phyloP scores from a whole-genome alignment of 2,888 invertebrate genomes.

The Dugesia japonica region DNA sequence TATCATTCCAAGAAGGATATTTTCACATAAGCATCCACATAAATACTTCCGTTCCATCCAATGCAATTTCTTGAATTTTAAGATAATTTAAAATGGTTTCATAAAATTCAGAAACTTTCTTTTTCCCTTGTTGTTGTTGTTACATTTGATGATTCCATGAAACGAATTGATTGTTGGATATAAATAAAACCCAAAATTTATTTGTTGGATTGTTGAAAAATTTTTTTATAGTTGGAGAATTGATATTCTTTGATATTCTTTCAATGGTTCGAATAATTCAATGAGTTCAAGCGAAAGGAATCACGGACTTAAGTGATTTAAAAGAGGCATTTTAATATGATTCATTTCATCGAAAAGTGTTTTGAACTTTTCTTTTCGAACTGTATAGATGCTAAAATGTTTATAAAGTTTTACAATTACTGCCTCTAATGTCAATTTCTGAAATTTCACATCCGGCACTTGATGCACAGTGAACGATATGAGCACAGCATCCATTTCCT shows the following conservation, averaged over 20 bases:
- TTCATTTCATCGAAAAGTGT: background rate
- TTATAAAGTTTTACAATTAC: background rate
- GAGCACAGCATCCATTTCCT: background rate
- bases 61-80: too few relatives aligned
- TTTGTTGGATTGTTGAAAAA: background rate
- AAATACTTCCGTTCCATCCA: too few relatives aligned
- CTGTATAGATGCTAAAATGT: background rate
- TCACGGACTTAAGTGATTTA: background rate
- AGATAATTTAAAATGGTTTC: too few relatives aligned
- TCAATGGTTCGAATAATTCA: background rate
- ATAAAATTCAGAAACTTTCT: too few relatives aligned
- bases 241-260: background rate
- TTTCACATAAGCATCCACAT: too few relatives aligned
- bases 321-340: background rate
- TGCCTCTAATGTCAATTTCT: background rate
- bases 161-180: too few relatives aligned
- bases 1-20: too few relatives aligned
- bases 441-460: background rate
- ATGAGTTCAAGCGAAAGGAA: constrained; percentile 1
- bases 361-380: background rate
- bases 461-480: background rate
- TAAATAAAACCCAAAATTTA: too few relatives aligned
- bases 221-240: background rate
- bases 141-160: too few relatives aligned
- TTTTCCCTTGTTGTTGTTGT: too few relatives aligned